phyloP scores from a whole-genome alignment of 2,797 vertebrate genomes.

The Sparidentex hasta region DNA sequence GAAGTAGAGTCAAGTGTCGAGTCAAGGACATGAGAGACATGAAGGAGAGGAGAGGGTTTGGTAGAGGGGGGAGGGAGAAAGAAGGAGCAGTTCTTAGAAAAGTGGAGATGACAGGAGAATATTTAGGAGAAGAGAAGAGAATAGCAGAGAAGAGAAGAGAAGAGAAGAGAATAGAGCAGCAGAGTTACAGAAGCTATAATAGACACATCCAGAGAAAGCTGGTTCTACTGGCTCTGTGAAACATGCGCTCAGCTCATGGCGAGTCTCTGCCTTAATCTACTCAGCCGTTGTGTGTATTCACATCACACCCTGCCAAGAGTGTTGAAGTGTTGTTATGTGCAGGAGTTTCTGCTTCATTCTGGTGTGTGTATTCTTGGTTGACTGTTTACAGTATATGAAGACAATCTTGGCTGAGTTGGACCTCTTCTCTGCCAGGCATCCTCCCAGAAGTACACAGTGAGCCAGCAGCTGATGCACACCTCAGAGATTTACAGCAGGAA shows the following conservation, averaged over 20 bases:
- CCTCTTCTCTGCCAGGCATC: conserved; percentile 27
- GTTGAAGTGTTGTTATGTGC: not conserved
- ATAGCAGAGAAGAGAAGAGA: not conserved
- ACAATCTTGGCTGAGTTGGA: conserved; percentile 17
- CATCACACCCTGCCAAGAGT: not conserved
- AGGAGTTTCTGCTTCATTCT: conserved; percentile 8
- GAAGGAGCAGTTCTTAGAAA: not conserved
- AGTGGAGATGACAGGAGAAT: not conserved
- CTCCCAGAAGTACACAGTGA: conserved; percentile 11
- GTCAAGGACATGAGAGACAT: not conserved
- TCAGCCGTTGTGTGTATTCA: conserved; percentile 12
- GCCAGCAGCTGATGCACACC: conserved; percentile 18
- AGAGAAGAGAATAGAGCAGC: conserved; percentile 2
- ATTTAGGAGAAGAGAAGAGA: not conserved
- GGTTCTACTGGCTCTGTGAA: conserved; percentile 26
- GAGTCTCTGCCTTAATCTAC: conserved; percentile 11
- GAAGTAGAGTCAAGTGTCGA: not conserved
- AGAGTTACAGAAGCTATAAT: conserved; percentile 15
- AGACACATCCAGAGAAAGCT: conserved; percentile 1
- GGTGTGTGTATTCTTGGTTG: conserved; percentile 12
- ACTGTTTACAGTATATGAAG: conserved; percentile 40
- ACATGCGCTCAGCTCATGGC: conserved; percentile 34
- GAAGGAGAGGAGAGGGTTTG: not conserved
- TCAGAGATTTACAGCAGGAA: not conserved
- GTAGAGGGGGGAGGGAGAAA: not conserved